Evolutionary conservation across 2,888 invertebrate species (phyloP).

Genomic region (Horisme vitalbata): DNA sequence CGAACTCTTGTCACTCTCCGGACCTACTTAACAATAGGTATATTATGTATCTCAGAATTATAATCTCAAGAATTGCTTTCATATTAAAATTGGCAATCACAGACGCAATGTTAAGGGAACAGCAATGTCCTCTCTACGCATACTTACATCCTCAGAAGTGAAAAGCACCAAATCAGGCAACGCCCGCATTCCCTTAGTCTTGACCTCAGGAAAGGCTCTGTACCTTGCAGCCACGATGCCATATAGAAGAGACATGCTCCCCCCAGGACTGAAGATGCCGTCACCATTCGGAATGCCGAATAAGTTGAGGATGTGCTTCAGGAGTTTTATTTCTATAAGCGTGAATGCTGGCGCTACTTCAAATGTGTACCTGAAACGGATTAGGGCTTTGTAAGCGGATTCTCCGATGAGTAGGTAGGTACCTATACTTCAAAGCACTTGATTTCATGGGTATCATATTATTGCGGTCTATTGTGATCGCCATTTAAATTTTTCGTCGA

Average conservation of each 20-base stretch:
- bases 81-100: no score
- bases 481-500: no score
- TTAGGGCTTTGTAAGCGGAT: not conserved
- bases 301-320: constrained; percentile 81
- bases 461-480: no score
- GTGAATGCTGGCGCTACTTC: constrained; percentile 92
- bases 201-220: constrained; percentile 85
- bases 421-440: no score
- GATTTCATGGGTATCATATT: no score
- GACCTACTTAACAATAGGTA: no score
- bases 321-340: constrained; percentile 86
- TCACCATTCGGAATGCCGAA: constrained; percentile 87
- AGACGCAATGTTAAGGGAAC: no score
- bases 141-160: constrained; percentile 88
- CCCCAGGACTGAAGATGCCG: constrained; percentile 91
- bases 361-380: constrained; percentile 86
- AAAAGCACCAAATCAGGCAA: constrained; percentile 87
- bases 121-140: no score
- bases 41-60: no score
- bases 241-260: constrained; percentile 91
- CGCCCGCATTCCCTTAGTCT: constrained; percentile 84
- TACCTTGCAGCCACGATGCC: constrained; percentile 89
- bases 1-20: no score
- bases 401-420: not conserved
- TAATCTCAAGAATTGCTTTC: no score